Percentiles rank a stretch among this genome's conserved stretches.
These are phyloP conservation scores for Balearica regulorum DNA, from an alignment of 2,797 vertebrate species.

Conservation along the genomic window DNA sequence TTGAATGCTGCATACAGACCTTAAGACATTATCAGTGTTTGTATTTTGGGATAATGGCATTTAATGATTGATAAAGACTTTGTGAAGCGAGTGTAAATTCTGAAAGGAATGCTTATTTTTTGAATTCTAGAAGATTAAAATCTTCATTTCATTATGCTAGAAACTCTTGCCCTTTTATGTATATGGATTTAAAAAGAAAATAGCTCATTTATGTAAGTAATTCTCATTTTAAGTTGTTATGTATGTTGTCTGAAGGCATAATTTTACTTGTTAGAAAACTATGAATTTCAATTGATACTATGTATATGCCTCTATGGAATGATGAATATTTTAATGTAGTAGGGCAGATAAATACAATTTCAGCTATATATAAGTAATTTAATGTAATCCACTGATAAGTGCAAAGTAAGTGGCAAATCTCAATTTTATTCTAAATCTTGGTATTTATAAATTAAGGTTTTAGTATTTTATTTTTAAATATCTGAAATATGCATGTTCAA, in stretches of 20 bases:
- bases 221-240: not conserved
- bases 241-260: not conserved
- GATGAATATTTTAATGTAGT: not conserved
- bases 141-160: not conserved
- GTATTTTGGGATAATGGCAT: not conserved
- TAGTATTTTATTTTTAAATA: not conserved
- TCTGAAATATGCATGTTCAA: not conserved
- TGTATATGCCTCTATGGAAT: not conserved
- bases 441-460: not conserved
- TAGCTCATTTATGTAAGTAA: not conserved
- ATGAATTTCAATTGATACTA: not conserved
- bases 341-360: not conserved
- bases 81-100: not conserved
- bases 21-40: not conserved
- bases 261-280: not conserved
- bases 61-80: not conserved
- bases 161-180: not conserved
- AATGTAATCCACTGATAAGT: not conserved
- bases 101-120: not conserved
- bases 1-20: not conserved
- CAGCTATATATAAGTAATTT: not conserved
- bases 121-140: not conserved
- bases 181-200: not conserved
- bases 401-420: not conserved
- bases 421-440: not conserved